Evolutionary conservation across 2,888 invertebrate genomes (phyloP).

Genomic region (Drosophila subquinaria): DNA sequence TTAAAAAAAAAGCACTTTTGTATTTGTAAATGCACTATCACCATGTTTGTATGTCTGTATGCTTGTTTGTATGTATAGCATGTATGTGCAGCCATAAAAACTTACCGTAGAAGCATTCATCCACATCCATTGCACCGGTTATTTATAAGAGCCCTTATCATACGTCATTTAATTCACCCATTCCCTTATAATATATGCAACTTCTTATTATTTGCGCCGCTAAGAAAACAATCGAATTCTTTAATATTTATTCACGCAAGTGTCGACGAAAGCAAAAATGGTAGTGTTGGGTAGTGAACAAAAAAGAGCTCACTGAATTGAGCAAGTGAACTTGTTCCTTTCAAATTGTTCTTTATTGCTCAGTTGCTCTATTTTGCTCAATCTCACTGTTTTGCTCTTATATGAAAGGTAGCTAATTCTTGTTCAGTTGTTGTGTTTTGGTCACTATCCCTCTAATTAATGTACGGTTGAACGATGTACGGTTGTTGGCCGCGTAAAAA

Average conservation of each 20-base stretch:
- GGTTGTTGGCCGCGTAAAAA: too few species aligned
- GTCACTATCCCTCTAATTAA: too few species aligned
- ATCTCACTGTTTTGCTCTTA: too few species aligned
- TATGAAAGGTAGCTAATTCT: too few species aligned
- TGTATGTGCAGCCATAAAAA: conserved; percentile 4
- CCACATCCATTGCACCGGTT: conserved; percentile 52
- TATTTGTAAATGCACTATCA: conserved; percentile 15
- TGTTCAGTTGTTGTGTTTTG: too few species aligned
- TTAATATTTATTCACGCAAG: conserved; percentile 25
- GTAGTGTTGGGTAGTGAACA: too few species aligned
- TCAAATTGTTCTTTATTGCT: too few species aligned
- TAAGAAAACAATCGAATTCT: neutral
- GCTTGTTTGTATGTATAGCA: neutral
- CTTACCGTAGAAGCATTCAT: conserved; percentile 66
- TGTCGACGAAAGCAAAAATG: conserved; percentile 68
- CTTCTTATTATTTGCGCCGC: conserved; percentile 4
- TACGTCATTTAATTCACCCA: conserved; percentile 25
- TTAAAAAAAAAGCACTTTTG: neutral
- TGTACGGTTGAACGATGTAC: too few species aligned
- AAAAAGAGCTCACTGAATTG: too few species aligned
- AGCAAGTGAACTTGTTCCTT: too few species aligned
- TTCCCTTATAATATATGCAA: conserved; percentile 3
- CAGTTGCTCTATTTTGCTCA: too few species aligned
- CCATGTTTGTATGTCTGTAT: conserved; percentile 4
- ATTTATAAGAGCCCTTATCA: conserved; percentile 18